These are phyloP conservation scores for Paramormyrops hopkinsi DNA, from an alignment of 2,797 vertebrate species.

Conservation along the genomic window DNA sequence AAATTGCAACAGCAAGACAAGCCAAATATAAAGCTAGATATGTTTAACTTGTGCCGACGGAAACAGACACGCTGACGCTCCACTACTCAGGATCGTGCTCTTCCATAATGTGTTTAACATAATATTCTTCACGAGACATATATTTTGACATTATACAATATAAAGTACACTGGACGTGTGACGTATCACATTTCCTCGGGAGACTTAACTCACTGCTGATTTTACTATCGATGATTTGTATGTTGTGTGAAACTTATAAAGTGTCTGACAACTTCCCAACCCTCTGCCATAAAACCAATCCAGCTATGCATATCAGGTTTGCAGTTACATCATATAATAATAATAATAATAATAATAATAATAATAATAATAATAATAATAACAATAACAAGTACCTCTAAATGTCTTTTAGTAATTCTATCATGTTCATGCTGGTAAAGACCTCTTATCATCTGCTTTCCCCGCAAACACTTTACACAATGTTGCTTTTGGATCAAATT, in stretches of 20 bases:
- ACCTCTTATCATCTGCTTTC: neutral
- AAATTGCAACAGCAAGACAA: conserved; percentile 2
- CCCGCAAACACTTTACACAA: neutral
- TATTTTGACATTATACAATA: neutral
- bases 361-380: neutral
- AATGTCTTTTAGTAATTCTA: neutral
- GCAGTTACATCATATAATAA: neutral
- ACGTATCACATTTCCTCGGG: neutral
- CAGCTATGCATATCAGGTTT: neutral
- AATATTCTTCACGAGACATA: neutral
- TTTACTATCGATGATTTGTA: neutral
- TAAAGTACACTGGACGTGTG: neutral
- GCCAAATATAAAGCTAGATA: neutral
- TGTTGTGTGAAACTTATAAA: neutral
- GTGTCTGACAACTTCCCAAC: neutral
- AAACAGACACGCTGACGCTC: neutral
- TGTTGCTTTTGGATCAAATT: neutral
- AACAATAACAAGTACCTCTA: neutral
- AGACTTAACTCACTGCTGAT: neutral
- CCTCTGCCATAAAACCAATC: neutral
- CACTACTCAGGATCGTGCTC: neutral
- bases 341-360: neutral
- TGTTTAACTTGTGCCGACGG: neutral
- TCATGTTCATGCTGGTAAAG: neutral
- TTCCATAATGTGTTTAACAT: neutral